These are phyloP conservation scores for Paratrypauchen microcephalus DNA, from an alignment of 2,797 vertebrate species.

Conservation along the genomic window DNA sequence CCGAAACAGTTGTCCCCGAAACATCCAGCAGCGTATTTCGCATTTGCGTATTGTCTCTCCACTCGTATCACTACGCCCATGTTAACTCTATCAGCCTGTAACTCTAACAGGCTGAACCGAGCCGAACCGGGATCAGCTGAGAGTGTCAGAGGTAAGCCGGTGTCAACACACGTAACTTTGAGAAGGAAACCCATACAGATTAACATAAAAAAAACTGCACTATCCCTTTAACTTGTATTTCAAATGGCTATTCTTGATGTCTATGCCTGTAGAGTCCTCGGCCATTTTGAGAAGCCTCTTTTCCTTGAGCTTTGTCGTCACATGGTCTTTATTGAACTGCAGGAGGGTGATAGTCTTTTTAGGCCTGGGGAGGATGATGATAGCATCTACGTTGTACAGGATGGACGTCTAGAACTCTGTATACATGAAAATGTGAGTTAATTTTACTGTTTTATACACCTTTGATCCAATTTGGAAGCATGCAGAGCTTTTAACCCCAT, in stretches of 20 bases:
- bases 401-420: conserved; percentile 90
- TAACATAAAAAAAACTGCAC: too few relatives aligned
- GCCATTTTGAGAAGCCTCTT: conserved; percentile 96
- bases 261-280: conserved; percentile 83
- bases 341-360: conserved; percentile 90
- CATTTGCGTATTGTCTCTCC: too few relatives aligned
- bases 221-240: conserved; percentile 15
- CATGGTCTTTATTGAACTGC: conserved; percentile 93
- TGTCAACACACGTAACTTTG: too few relatives aligned
- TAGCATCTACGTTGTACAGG: conserved; percentile 96
- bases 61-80: too few relatives aligned
- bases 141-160: too few relatives aligned
- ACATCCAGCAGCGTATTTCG: too few relatives aligned
- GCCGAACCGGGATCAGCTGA: too few relatives aligned
- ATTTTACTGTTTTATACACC: background rate
- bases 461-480: background rate
- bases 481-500: background rate
- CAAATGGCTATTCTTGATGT: background rate
- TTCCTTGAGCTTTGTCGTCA: conserved; percentile 96
- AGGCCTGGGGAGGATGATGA: conserved; percentile 89
- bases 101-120: too few relatives aligned
- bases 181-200: too few relatives aligned
- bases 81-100: too few relatives aligned
- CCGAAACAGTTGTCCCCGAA: too few relatives aligned
- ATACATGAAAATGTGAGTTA: conserved; percentile 83